Evolutionary conservation across 2,888 invertebrate species (phyloP), one percentile per base, ranked within the genome.

Genomic region (Thereva unica): DNA sequence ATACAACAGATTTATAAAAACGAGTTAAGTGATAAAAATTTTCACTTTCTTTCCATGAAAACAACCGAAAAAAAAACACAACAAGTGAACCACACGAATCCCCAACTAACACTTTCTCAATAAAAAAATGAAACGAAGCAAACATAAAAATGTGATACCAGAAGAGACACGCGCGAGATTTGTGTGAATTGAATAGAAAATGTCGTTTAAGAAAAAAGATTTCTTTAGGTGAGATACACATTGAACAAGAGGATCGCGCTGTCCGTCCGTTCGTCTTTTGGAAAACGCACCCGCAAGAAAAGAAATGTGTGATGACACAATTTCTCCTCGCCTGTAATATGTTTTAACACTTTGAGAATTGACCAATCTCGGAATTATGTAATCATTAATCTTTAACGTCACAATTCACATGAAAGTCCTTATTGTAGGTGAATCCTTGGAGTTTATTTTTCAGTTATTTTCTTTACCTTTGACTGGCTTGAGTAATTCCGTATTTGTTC

Each of bases 41-140:
- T 66, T 44, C 65, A 42, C 41, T 55, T 52, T 67, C 67, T 47
- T 68, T 49, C 67, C 56, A 69, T 68, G 55, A 65, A n/a, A 64
- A 71, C 68, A 68, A 66, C 52, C 40, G n/a, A 57, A 34, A 47
- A n/a, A 45, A 56, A 56, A 57, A 59, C 44, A 59, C 38, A 37
- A 23, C 23, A 23, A 23, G 23, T 23, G 23, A 23, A 23, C 23
- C 23, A 23, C 23, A 23, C 23, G 23, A 23, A 23, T 23, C 23
- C 23, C 23, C 23, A 23, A 23, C 49, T 9, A 64, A 53, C 55
- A 67, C 52, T 66, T 68, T 64, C 23, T 23, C 69, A 66, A 54
- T 56, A 73, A 78, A 73, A 78, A 76, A 75, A 77, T 86, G 84
- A 85, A 87, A 84, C 87, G 86, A 84, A 64, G 34, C 42, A 64